Evolutionary conservation across 2,113 vertebrate species (phyloP), one percentile per base, ranked within the genome.

Genomic region (Entelurus aequoreus): DNA sequence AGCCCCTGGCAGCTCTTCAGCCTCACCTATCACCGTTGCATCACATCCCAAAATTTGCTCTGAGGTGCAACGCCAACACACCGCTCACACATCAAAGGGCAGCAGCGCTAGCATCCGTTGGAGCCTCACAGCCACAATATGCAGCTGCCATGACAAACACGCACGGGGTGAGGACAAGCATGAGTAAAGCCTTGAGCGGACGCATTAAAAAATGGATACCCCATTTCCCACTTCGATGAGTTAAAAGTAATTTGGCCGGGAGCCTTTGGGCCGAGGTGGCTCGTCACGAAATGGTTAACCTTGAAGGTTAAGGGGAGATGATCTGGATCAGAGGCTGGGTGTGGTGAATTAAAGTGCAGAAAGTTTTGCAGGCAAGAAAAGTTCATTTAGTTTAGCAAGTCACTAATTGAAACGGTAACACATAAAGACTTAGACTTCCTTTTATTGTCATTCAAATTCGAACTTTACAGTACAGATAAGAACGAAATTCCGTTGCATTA

Each of bases 51-150:
- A 76, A 85, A 78, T 80, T 57, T 81, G 75, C 70, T 72, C 78
- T 66, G 81, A 82, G 76, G 75, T 86, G 77, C 70, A 63, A 64
- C 59, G 62, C 71, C 68, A 76, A 78, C 60, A 55, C 68, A 48
- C 66, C 77, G 82, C 88, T 88, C 86, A 89, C 87, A 87, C 87
- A 87, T 89, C 85, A 90, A 88, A 91, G 87, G 75, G 64, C 80
- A 71, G 61, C 74, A 19, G 76, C 69, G 81, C 79, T 87, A 75
- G 65, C 75, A 65, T 71, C 69, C 67, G 78, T 70, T 8, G 5
- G 74, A 78, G 71, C 67, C 75, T 78, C 69, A 49, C 68, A 75
- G 79, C 78, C 40, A 42, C 55, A 57, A 57, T 57, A 62, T 79
- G 85, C 85, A 79, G 68, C 72, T 74, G 67, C 71, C 62, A 61